Base-by-base conservation (phyloP, 1,140 invertebrate species). In the Oreohelix idahoensis region DNA sequence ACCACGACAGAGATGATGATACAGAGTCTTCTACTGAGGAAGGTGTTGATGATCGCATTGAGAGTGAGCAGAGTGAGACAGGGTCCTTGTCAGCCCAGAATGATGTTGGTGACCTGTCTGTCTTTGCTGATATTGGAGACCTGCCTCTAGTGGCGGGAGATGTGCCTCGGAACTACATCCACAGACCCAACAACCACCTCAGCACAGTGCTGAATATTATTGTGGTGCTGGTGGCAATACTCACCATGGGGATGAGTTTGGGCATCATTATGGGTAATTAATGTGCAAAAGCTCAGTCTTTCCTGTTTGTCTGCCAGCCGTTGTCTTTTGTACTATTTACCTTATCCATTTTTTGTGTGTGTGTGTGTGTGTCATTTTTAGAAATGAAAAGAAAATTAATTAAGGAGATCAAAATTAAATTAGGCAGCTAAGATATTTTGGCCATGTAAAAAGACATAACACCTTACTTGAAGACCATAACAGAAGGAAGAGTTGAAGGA, bases 41-140 rank as follows among this genome's bases (percentile, higher is more conserved):
- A 58, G 66, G 39, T 13, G 29, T 71, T 49, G 75, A 84, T 73
- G 79, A 81, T 63, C 66, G 84, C 0, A 83, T 85, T 74, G 84
- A 85, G 75, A 83, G 80, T 85, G 84, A 82, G 58, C 84, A 85
- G 70, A 85, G 84, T 79, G 80, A 82, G 76, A 49, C 69, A 66
- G 76, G 76, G 17, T 82, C 80, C 70, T n/a, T 83, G 2, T 36
- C 51, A 11, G 17, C 42, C 26, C 29, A 78, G 35, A 77, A 85
- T 74, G 82, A 83, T 66, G 51, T 82, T 58, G 79, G 58, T 63
- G 84, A 85, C 38, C 38, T 77, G 32, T 83, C 75, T 11, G 39
- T 73, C 32, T 51, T 85, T 49, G 49, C 81, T 75, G 84, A 85
- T 63, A 82, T 85, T 79, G 84, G 80, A n/a, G 84, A 85, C 71